Percentiles rank a stretch among this genome's conserved stretches.
Conservation (phyloP, 2,888 invertebrate genomes). For the Hesperia comma region DNA sequence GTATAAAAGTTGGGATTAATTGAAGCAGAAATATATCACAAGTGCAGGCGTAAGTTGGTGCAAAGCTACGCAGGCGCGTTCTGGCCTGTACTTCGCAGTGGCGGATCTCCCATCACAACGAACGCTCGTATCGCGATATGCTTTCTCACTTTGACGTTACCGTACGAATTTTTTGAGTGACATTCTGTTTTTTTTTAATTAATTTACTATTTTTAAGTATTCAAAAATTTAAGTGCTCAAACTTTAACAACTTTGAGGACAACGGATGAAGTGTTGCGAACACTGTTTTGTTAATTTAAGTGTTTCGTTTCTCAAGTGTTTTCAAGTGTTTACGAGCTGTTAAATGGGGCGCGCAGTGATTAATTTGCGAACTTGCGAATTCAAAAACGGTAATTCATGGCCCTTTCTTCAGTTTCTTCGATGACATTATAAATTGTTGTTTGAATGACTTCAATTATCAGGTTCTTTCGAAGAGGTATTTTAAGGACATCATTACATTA, state of each 20-base stretch:
- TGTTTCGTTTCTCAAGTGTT: conserved; percentile 53
- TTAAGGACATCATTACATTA: conserved; percentile 3
- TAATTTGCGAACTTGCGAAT: conserved; percentile 47
- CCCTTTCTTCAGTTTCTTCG: not conserved
- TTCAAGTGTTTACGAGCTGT: conserved; percentile 52
- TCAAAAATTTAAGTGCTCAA: conserved; percentile 24
- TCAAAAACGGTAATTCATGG: conserved; percentile 43
- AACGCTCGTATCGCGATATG: conserved; percentile 57
- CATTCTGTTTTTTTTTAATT: conserved; percentile 27
- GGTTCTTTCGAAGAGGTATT: not conserved
- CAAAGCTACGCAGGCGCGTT: conserved; percentile 78
- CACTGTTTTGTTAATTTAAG: conserved; percentile 46
- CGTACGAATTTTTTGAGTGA: conserved; percentile 45
- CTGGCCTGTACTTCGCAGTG: conserved; percentile 69
- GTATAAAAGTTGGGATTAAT: conserved; percentile 76
- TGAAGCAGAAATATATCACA: conserved; percentile 80
- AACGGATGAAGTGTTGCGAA: conserved; percentile 42
- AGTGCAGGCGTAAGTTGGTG: conserved; percentile 71
- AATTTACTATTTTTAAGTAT: not conserved
- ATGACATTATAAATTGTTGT: conserved; percentile 28
- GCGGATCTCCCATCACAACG: conserved; percentile 63
- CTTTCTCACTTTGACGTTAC: conserved; percentile 43
- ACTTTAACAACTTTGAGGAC: conserved; percentile 22
- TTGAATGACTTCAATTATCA: conserved; percentile 4
- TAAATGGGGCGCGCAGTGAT: conserved; percentile 44